Percentiles rank a stretch among this genome's conserved stretches.
Conservation (phyloP, 2,888 invertebrate species). For the Eulithis testata region DNA sequence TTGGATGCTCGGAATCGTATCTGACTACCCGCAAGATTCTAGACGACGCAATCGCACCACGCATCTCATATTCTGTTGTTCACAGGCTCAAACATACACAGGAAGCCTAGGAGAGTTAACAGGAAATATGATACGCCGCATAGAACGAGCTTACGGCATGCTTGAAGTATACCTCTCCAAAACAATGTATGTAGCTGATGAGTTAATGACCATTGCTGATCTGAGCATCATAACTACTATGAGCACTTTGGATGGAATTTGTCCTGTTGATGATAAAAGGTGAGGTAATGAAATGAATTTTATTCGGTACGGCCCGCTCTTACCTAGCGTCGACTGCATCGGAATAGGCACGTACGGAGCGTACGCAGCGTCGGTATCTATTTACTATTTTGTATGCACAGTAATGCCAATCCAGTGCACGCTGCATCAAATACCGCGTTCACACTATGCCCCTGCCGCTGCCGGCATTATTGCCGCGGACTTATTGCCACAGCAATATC, state of each 20-base stretch:
- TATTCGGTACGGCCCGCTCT: neutral
- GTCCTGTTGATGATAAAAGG: constrained; percentile 63
- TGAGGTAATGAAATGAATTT: constrained; percentile 31
- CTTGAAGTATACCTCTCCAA: constrained; percentile 67
- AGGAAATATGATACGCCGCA: constrained; percentile 57
- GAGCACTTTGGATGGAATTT: constrained; percentile 60
- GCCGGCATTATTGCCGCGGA: too few relatives aligned
- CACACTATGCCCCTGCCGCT: too few relatives aligned
- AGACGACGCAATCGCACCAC: too few relatives aligned
- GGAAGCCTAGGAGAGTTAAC: constrained; percentile 63
- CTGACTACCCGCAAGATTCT: too few relatives aligned
- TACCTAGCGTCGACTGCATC: too few relatives aligned
- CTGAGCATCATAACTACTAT: constrained; percentile 65
- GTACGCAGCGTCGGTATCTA: too few relatives aligned
- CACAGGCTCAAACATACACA: constrained; percentile 66
- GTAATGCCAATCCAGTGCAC: too few relatives aligned
- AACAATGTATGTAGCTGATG: constrained; percentile 61
- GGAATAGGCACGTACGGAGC: too few relatives aligned
- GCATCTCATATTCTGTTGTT: neutral
- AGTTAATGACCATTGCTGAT: constrained; percentile 68
- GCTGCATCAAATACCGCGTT: too few relatives aligned
- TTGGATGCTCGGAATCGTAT: too few relatives aligned
- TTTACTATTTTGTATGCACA: too few relatives aligned
- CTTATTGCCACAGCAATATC: too few relatives aligned
- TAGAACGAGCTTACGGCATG: constrained; percentile 61